phyloP scores from a whole-genome alignment of 2,888 invertebrate species.

The Trisateles emortualis region DNA sequence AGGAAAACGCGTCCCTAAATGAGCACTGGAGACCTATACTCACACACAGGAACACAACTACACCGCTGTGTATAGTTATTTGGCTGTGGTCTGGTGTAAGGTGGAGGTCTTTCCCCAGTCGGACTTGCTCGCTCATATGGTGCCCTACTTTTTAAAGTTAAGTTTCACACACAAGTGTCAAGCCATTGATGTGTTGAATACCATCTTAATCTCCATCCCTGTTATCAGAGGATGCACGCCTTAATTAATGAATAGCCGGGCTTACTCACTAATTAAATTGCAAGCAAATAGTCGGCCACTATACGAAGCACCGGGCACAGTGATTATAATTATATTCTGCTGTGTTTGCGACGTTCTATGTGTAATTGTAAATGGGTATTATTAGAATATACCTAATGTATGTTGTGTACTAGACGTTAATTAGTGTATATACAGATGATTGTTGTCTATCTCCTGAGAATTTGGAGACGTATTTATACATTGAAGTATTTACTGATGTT shows the following conservation, averaged over 20 bases:
- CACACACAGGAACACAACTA: no score
- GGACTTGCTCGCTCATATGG: no score
- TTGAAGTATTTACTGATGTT: neutral
- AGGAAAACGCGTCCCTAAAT: no score
- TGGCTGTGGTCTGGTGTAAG: no score
- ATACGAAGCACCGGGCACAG: constrained; percentile 34
- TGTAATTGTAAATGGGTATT: constrained; percentile 5
- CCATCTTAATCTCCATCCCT: constrained; percentile 29
- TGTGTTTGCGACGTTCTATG: constrained; percentile 23
- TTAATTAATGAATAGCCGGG: constrained; percentile 59
- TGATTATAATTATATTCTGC: constrained; percentile 33
- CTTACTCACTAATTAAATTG: constrained; percentile 59
- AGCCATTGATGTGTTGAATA: constrained; percentile 18
- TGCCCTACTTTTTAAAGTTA: no score
- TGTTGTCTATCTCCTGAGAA: neutral
- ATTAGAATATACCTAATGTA: constrained; percentile 13
- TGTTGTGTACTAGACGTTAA: neutral
- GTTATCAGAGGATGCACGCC: constrained; percentile 45
- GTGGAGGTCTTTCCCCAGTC: no score
- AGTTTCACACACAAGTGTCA: neutral
- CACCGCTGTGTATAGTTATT: no score
- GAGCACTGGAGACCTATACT: no score
- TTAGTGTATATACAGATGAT: neutral
- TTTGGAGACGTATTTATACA: neutral
- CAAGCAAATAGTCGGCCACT: constrained; percentile 53